Conservation (phyloP, 2,888 invertebrate genomes). For the Microdon myrmicae region DNA sequence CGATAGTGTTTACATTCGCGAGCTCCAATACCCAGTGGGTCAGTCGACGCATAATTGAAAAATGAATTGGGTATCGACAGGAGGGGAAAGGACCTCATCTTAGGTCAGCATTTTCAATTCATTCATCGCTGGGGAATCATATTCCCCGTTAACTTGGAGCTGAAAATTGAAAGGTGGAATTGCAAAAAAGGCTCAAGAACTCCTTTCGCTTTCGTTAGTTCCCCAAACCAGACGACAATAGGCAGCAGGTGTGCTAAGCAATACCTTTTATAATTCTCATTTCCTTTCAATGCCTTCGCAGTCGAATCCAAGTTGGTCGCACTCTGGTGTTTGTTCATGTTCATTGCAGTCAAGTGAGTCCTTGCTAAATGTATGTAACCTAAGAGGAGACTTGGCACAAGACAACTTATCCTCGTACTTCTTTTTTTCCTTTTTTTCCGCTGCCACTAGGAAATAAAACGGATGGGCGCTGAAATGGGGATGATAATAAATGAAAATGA, state of each 20-base stretch:
- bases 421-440: slow-evolving; percentile 13
- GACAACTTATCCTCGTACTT: background rate
- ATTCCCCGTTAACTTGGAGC: slow-evolving; percentile 15
- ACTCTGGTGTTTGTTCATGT: too few relatives aligned
- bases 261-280: slow-evolving; percentile 32
- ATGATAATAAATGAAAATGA: slow-evolving; percentile 63
- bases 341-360: slow-evolving; percentile 14
- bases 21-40: background rate
- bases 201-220: slow-evolving; percentile 30
- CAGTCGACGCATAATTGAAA: slow-evolving; percentile 23
- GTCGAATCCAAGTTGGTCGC: too few relatives aligned
- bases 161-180: background rate
- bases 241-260: slow-evolving; percentile 34
- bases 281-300: slow-evolving; percentile 26
- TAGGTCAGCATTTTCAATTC: slow-evolving; percentile 48
- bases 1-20: slow-evolving; percentile 25
- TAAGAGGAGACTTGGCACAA: slow-evolving; percentile 13
- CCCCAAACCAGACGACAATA: slow-evolving; percentile 27
- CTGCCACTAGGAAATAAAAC: slow-evolving; percentile 46
- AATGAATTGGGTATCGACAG: too few relatives aligned
- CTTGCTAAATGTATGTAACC: slow-evolving; percentile 26
- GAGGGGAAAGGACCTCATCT: slow-evolving; percentile 16
- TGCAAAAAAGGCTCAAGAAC: too few relatives aligned
- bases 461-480: slow-evolving; percentile 62
- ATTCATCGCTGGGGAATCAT: slow-evolving; percentile 16